Evolutionary conservation across 2,113 vertebrate genomes (phyloP).

Genomic region (Tyto alba): DNA sequence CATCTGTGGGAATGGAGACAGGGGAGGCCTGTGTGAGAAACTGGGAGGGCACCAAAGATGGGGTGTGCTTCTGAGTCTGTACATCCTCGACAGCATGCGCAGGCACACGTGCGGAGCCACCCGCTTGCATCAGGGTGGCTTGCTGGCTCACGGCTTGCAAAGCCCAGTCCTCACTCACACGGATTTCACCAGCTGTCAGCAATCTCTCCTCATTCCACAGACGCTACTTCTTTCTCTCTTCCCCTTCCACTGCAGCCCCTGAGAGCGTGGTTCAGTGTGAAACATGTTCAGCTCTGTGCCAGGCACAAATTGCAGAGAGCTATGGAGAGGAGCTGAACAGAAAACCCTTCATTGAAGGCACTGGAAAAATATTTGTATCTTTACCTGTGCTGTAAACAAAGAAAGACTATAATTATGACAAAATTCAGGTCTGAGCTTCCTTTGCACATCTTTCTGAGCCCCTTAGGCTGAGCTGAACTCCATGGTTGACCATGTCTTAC

Average conservation of each 20-base stretch:
- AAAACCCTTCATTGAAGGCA: not conserved
- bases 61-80: not conserved
- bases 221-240: not conserved
- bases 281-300: not conserved
- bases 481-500: not conserved
- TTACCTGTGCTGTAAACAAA: not conserved
- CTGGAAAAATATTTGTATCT: not conserved
- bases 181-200: not conserved
- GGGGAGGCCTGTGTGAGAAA: not conserved
- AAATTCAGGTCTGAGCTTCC: not conserved
- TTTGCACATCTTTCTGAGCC: not conserved
- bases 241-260: not conserved
- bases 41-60: not conserved
- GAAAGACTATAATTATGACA: not conserved
- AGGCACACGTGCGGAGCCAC: not conserved
- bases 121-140: rapidly evolving
- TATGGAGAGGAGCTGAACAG: not conserved
- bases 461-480: not conserved
- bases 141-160: not conserved
- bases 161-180: not conserved
- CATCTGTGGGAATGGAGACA: not conserved
- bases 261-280: not conserved
- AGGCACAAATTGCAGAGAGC: not conserved
- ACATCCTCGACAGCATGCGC: not conserved
- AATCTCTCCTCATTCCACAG: not conserved